Evolutionary conservation across 2,113 vertebrate species (phyloP).

Genomic region (Eclectus roratus): DNA sequence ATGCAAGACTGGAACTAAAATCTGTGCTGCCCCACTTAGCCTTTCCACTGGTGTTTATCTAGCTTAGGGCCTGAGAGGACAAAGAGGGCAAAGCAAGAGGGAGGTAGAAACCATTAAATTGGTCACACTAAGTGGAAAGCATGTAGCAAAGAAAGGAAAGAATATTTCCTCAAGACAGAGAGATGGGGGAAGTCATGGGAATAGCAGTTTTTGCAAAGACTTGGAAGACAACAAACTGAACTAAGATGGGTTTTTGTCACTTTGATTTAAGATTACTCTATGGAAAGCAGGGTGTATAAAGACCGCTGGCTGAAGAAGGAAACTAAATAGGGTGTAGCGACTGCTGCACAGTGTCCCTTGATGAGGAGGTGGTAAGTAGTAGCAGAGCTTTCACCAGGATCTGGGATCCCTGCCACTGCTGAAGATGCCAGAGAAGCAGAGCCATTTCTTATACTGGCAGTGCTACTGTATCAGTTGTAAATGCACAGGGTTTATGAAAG

Average conservation of each 20-base stretch:
- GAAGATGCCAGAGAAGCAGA: not conserved
- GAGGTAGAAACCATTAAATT: constrained; percentile 5
- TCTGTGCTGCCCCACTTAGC: not conserved
- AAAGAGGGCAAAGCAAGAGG: not conserved
- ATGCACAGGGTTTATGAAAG: not conserved
- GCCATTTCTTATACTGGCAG: not conserved
- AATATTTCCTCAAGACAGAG: not conserved
- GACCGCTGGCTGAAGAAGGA: not conserved
- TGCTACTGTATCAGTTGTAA: accelerated
- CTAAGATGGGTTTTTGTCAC: not conserved
- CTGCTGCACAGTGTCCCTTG: not conserved
- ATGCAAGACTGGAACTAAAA: not conserved
- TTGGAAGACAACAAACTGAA: not conserved
- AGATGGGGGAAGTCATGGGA: not conserved
- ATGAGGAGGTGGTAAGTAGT: not conserved
- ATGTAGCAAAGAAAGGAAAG: not conserved
- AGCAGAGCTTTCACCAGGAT: not conserved
- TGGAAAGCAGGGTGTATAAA: not conserved
- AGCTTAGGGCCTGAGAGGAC: not conserved
- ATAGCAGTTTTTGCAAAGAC: not conserved
- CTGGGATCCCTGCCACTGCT: not conserved
- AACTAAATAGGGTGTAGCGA: not conserved
- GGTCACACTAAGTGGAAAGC: not conserved
- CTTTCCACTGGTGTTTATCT: not conserved
- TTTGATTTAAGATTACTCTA: not conserved